Evolutionary conservation across 2,797 vertebrate genomes (phyloP).

Genomic region (Eidolon dupreanum): DNA sequence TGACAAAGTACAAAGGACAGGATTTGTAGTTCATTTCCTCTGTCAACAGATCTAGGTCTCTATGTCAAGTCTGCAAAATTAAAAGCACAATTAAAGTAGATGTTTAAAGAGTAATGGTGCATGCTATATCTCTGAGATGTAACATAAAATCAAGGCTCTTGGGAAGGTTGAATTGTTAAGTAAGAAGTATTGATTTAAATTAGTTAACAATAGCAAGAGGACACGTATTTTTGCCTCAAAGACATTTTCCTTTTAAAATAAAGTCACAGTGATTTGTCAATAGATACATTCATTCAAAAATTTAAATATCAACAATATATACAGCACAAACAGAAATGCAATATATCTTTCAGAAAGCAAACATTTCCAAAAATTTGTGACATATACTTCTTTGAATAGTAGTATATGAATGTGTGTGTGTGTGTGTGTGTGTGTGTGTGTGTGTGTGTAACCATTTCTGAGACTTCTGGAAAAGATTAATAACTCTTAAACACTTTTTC

Average conservation of each 20-base stretch:
- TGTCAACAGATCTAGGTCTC: constrained; percentile 59
- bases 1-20: constrained; percentile 41
- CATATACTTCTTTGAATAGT: neutral
- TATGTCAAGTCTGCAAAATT: constrained; percentile 64
- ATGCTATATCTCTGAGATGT: constrained; percentile 32
- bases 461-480: neutral
- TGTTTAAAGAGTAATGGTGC: constrained; percentile 62
- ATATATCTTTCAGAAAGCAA: constrained; percentile 30
- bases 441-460: neutral
- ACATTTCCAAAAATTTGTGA: neutral
- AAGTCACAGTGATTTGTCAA: neutral
- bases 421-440: neutral
- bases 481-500: neutral
- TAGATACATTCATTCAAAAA: neutral
- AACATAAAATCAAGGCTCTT: constrained; percentile 55
- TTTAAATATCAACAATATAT: neutral
- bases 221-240: neutral
- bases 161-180: constrained; percentile 58
- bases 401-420: neutral
- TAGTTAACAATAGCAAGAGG: constrained; percentile 20
- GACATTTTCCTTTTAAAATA: neutral
- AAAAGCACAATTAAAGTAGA: constrained; percentile 69
- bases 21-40: constrained; percentile 38
- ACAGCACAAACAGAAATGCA: neutral
- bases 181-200: constrained; percentile 63